A percentile compares a stretch with the other conserved stretches of the same genome.
These are phyloP conservation scores for Psittacara wagleri DNA, from an alignment of 2,113 vertebrate species.

Conservation along the genomic window DNA sequence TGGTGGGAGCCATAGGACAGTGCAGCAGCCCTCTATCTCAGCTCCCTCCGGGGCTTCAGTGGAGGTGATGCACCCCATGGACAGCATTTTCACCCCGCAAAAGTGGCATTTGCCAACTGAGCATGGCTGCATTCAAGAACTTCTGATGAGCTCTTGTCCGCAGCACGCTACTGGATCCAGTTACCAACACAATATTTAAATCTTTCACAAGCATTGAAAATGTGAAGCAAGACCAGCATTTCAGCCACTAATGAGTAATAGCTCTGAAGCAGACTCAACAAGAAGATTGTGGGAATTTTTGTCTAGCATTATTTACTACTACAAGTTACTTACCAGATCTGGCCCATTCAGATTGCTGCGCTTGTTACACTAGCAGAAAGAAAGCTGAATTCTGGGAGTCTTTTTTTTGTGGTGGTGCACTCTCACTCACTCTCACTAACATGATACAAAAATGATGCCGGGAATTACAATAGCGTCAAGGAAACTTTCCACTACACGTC, in stretches of 20 bases:
- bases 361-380: conserved; percentile 27
- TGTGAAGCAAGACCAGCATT: conserved; percentile 4
- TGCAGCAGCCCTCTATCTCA: neutral
- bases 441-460: conserved; percentile 29
- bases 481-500: conserved; percentile 60
- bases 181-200: neutral
- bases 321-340: neutral
- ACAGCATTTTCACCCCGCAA: neutral
- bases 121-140: neutral
- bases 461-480: conserved; percentile 18
- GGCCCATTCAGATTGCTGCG: neutral
- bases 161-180: neutral
- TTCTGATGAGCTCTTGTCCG: neutral
- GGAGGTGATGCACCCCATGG: neutral
- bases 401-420: conserved; percentile 11
- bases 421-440: conserved; percentile 64
- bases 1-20: too few species aligned
- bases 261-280: conserved; percentile 24
- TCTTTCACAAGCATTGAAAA: neutral
- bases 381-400: conserved; percentile 15
- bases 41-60: neutral
- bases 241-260: conserved; percentile 31
- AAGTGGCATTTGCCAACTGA: neutral
- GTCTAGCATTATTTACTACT: conserved; percentile 39
- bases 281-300: conserved; percentile 41